phyloP scores from a whole-genome alignment of 53 echinoderm and acorn worm genomes.

The Hippasteria phrygiana region DNA sequence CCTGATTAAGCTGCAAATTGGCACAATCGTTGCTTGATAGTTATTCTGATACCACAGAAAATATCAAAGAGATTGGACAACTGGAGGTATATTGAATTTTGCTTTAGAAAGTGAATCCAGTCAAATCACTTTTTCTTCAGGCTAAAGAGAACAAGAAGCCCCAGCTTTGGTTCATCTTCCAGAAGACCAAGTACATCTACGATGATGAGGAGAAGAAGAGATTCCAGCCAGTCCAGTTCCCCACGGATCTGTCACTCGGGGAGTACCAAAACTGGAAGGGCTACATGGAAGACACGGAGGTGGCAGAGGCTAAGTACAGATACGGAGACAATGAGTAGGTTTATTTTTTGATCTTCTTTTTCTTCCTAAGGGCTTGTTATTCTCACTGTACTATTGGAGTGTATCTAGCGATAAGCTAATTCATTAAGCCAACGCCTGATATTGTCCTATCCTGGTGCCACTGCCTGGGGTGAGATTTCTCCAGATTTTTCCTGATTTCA shows the following conservation, averaged over 20 bases:
- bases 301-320: constrained; percentile 71
- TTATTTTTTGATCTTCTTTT: background rate
- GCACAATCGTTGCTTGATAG: too few relatives aligned
- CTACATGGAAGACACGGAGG: constrained; percentile 79
- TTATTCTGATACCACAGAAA: too few relatives aligned
- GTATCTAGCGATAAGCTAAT: too few relatives aligned
- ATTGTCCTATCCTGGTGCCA: too few relatives aligned
- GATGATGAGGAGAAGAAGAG: constrained; percentile 97
- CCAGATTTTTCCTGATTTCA: too few relatives aligned
- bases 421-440: too few relatives aligned
- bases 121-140: constrained; percentile 6
- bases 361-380: background rate
- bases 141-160: constrained; percentile 52
- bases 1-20: too few relatives aligned
- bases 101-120: too few relatives aligned
- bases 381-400: too few relatives aligned
- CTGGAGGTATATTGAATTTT: too few relatives aligned
- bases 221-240: constrained; percentile 88
- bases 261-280: constrained; percentile 93
- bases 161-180: constrained; percentile 91
- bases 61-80: too few relatives aligned
- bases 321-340: constrained; percentile 96
- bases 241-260: constrained; percentile 74
- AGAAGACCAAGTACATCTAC: constrained; percentile 96
- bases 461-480: too few relatives aligned